Conservation (phyloP, 2,797 vertebrate species). For the Furcifer pardalis region DNA sequence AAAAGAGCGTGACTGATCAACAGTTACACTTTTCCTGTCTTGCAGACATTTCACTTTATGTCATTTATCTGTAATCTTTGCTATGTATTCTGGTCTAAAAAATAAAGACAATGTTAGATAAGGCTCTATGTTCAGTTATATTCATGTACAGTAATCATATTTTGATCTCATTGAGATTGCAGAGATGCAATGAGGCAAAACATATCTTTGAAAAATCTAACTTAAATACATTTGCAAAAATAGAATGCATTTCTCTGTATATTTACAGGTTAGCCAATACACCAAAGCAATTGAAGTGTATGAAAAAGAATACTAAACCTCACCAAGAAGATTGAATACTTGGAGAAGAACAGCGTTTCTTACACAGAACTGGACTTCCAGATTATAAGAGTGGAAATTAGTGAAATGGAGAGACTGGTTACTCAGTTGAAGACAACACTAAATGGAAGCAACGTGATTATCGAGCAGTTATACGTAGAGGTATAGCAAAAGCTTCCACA, state of each 20-base stretch:
- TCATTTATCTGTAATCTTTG: slow-evolving; percentile 47
- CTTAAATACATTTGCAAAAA: slow-evolving; percentile 31
- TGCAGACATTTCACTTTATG: slow-evolving; percentile 16
- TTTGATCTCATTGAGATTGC: slow-evolving; percentile 38
- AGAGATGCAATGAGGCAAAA: slow-evolving; percentile 40
- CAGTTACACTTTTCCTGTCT: slow-evolving; percentile 34
- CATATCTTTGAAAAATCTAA: slow-evolving; percentile 10
- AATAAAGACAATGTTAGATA: slow-evolving; percentile 49
- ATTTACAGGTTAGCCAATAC: slow-evolving; percentile 78
- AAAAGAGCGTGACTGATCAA: slow-evolving; percentile 38
- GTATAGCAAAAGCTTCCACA: slow-evolving; percentile 66
- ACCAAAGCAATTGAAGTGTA: slow-evolving; percentile 74
- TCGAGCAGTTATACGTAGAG: slow-evolving; percentile 83
- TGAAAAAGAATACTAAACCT: slow-evolving; percentile 80
- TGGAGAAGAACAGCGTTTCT: slow-evolving; percentile 75
- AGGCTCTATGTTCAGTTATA: slow-evolving; percentile 53
- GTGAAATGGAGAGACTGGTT: slow-evolving; percentile 81
- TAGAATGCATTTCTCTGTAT: background rate
- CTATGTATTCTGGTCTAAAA: slow-evolving; percentile 50
- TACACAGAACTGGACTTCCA: slow-evolving; percentile 88
- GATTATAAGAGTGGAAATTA: slow-evolving; percentile 82
- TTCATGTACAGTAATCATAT: slow-evolving; percentile 46
- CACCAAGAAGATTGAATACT: slow-evolving; percentile 72
- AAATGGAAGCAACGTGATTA: slow-evolving; percentile 66
- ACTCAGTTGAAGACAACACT: slow-evolving; percentile 76